A percentile compares a stretch with the other conserved stretches of the same genome.
These are phyloP conservation scores for Leptonema lineaticorne DNA, from an alignment of 1,140 invertebrate species.

Conservation along the genomic window DNA sequence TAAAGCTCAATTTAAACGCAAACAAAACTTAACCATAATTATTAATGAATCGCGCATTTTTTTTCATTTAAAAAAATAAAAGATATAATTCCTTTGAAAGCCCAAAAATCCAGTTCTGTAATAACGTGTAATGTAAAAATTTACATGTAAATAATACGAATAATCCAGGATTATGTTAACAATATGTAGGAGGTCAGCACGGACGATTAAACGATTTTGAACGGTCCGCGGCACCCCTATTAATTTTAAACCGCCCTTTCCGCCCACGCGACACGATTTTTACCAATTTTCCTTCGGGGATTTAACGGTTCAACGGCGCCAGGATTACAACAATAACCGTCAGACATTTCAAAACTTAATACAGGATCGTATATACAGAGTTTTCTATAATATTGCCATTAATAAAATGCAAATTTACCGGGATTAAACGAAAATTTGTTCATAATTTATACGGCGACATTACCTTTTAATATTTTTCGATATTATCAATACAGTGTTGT, in stretches of 20 bases:
- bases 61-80: too few species aligned
- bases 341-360: background rate
- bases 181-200: background rate
- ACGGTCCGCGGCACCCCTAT: background rate
- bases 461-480: too few species aligned
- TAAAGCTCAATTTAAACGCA: too few species aligned
- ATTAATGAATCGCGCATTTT: too few species aligned
- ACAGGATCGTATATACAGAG: too few species aligned
- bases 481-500: too few species aligned
- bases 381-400: too few species aligned
- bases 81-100: too few species aligned
- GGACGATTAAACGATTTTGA: background rate
- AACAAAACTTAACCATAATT: too few species aligned
- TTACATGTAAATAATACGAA: background rate
- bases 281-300: background rate
- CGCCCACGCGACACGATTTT: background rate
- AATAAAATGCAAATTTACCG: too few species aligned
- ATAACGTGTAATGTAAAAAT: background rate
- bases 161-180: background rate
- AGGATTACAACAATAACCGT: background rate
- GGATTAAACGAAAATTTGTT: too few species aligned
- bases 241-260: slow-evolving; percentile 8
- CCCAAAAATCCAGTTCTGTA: background rate
- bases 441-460: too few species aligned
- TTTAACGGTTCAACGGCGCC: background rate